A percentile compares a stretch with the other conserved stretches of the same genome.
These are phyloP conservation scores for Heliangelus exortis DNA, from an alignment of 2,797 vertebrate genomes.

Conservation along the genomic window DNA sequence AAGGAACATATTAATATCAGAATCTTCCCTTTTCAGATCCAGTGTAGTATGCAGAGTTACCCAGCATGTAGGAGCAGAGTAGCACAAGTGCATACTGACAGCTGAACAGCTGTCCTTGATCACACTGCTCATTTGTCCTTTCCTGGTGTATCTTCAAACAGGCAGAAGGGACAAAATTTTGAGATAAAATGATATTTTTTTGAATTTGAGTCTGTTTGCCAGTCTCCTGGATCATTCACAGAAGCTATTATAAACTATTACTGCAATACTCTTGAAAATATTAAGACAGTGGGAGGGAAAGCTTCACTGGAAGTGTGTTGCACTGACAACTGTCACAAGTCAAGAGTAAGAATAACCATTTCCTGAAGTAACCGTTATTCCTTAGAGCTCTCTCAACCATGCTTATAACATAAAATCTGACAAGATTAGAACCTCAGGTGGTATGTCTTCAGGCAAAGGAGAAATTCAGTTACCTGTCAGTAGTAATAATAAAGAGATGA, in stretches of 20 bases:
- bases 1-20: background rate
- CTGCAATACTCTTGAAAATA: background rate
- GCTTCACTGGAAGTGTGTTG: background rate
- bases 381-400: slow-evolving; percentile 68
- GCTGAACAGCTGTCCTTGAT: background rate
- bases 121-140: background rate
- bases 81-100: background rate
- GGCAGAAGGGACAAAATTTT: background rate
- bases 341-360: slow-evolving; percentile 56
- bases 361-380: slow-evolving; percentile 61
- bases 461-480: slow-evolving; percentile 68
- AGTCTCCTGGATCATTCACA: background rate
- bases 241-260: background rate
- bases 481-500: slow-evolving; percentile 59
- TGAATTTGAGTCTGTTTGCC: background rate
- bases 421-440: slow-evolving; percentile 66
- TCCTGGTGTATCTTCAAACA: background rate
- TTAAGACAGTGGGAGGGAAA: background rate
- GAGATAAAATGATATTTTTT: background rate
- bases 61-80: background rate
- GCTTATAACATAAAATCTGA: slow-evolving; percentile 59
- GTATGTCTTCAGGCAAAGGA: slow-evolving; percentile 65
- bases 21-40: background rate
- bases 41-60: background rate
- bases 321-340: slow-evolving; percentile 20